Base-by-base conservation (phyloP, 2,888 invertebrate genomes). In the Dryomyza anilis region DNA sequence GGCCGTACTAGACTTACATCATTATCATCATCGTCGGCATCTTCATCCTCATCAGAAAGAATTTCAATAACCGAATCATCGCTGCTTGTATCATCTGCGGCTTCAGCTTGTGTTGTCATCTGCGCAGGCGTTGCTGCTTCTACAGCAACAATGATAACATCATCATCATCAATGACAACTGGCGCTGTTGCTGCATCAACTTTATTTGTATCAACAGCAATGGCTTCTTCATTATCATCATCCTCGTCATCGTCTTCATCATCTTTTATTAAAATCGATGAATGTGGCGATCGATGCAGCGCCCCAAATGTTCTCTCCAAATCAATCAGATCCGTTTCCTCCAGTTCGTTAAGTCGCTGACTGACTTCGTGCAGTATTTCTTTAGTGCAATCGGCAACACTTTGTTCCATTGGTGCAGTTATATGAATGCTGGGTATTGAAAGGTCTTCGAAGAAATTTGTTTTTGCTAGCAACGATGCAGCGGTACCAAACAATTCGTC, bases 21-120 rank as follows among this genome's bases (percentile, higher is more conserved):
- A 7, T 55, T 50, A 30, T 71, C 71, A 10, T 70, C 70, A 43
- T 72, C 70, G 6, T 70, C 70, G 27, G n/a, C n/a, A n/a, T 69
- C 68, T 8, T 55, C 67, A 21, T 76, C 74, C 5, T 75, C 73
- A 19, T 70, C 75, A 0, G 72, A 74, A 0, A 75, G 71, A 25
- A 78, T 45, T 57, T 74, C 78, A 60, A 78, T 77, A 5, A 78
- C 64, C 1, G 78, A 76, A 8, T 72, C 70, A 5, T 77, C 71
- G 2, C 56, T n/a, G n/a, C n/a, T n/a, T n/a, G n/a, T n/a, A n/a
- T n/a, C n/a, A n/a, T n/a, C n/a, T n/a, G n/a, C n/a, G n/a, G n/a
- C n/a, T n/a, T n/a, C n/a, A n/a, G n/a, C n/a, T n/a, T n/a, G n/a
- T n/a, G n/a, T n/a, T n/a, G n/a, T n/a, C n/a, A n/a, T n/a, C n/a